Evolutionary conservation across 1,140 invertebrate genomes (phyloP).

Genomic region (Pinna nobilis): DNA sequence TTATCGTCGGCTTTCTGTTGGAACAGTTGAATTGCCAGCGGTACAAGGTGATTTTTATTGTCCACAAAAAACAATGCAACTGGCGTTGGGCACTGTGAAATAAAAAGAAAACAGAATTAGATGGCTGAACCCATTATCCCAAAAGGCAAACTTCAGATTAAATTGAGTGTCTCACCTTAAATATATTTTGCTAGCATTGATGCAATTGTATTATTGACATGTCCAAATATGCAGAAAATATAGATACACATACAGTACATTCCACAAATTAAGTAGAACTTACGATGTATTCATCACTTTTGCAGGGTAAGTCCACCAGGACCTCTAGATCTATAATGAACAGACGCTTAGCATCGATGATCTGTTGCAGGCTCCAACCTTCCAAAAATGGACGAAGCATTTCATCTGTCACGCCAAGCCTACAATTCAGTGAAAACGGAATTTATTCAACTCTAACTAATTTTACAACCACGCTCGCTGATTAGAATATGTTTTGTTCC

Average conservation of each 20-base stretch:
- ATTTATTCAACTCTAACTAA: neutral
- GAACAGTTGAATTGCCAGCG: slow-evolving; percentile 76
- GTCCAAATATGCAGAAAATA: too few species aligned
- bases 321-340: slow-evolving; percentile 76
- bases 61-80: slow-evolving; percentile 75
- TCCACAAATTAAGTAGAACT: neutral
- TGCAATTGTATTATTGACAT: too few species aligned
- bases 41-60: slow-evolving; percentile 72
- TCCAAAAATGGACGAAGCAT: slow-evolving; percentile 75
- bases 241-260: too few species aligned
- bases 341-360: slow-evolving; percentile 74
- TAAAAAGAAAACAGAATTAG: neutral
- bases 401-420: slow-evolving; percentile 74
- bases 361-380: slow-evolving; percentile 71
- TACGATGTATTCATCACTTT: slow-evolving; percentile 52
- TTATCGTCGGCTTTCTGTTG: slow-evolving; percentile 75
- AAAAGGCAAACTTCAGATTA: too few species aligned
- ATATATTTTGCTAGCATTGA: too few species aligned
- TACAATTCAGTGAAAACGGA: slow-evolving; percentile 39
- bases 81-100: slow-evolving; percentile 74
- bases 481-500: too few species aligned
- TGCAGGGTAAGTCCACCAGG: slow-evolving; percentile 67
- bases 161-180: too few species aligned
- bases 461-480: too few species aligned
- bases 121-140: too few species aligned